These are phyloP conservation scores for Gavia stellata DNA, from an alignment of 2,113 vertebrate species.

Conservation along the genomic window DNA sequence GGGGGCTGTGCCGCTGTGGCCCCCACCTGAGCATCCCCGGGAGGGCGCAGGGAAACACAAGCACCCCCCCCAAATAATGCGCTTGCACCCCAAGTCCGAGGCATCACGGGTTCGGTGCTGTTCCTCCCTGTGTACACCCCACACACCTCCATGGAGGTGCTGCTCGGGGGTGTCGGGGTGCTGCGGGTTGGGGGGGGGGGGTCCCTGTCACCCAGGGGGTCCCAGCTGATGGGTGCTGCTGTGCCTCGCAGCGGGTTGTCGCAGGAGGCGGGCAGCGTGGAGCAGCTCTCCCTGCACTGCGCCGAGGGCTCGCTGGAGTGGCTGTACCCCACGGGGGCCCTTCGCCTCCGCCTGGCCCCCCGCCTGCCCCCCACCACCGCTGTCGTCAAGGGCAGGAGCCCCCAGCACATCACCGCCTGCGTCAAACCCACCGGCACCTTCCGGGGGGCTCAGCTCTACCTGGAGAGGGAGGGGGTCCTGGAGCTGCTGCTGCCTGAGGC, in stretches of 20 bases:
- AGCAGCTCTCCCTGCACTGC: constrained; percentile 87
- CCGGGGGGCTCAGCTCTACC: constrained; percentile 87
- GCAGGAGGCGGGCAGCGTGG: constrained; percentile 85
- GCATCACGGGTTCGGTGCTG: neutral
- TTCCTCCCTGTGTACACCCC: neutral
- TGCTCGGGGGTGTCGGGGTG: neutral
- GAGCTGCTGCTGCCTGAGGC: constrained; percentile 85
- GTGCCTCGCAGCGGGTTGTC: constrained; percentile 79
- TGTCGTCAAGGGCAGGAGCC: constrained; percentile 51
- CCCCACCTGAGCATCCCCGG: rapidly evolving
- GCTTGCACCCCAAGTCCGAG: neutral
- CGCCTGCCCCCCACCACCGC: constrained; percentile 69
- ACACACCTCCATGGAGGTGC: rapidly evolving
- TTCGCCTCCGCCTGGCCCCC: constrained; percentile 83
- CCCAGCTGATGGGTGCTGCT: neutral
- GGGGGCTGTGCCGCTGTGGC: rapidly evolving
- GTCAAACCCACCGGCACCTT: constrained; percentile 81
- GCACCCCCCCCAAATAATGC: neutral
- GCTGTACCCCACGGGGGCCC: constrained; percentile 87
- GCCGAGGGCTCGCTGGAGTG: constrained; percentile 86
- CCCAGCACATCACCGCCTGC: constrained; percentile 77
- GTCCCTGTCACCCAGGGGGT: rapidly evolving
- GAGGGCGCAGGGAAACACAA: neutral
- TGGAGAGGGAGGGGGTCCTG: constrained; percentile 82
- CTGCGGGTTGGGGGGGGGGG: neutral